Percentiles rank a stretch among this genome's conserved stretches.
Evolutionary conservation across 1,140 invertebrate species (phyloP).

Genomic region (Agraylea sexmaculata): DNA sequence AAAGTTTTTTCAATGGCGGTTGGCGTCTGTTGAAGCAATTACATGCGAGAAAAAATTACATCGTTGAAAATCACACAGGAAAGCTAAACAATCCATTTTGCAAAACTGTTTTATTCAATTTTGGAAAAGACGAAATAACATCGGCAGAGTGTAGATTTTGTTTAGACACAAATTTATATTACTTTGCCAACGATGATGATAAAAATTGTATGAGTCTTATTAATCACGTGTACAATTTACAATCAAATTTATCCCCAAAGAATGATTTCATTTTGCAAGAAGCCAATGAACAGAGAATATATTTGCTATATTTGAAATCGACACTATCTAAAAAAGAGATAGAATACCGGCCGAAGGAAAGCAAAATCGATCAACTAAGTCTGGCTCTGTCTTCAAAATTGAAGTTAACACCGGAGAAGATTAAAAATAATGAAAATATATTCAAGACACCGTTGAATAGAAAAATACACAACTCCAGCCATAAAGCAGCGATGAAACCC

Average conservation of each 20-base stretch:
- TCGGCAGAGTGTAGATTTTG: constrained; percentile 12
- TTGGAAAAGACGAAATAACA: constrained; percentile 6
- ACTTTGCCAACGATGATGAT: constrained; percentile 14
- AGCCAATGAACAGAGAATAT: constrained; percentile 15
- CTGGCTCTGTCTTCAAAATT: constrained; percentile 14
- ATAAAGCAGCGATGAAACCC: background rate
- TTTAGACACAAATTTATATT: constrained; percentile 11
- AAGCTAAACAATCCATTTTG: constrained; percentile 4
- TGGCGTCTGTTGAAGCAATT: constrained; percentile 13
- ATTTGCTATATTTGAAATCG: constrained; percentile 13
- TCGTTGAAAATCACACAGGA: background rate
- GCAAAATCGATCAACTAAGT: constrained; percentile 7
- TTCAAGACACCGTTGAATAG: constrained; percentile 6
- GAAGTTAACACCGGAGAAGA: constrained; percentile 16
- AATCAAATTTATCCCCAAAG: background rate
- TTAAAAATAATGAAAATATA: background rate
- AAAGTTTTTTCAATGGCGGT: constrained; percentile 15
- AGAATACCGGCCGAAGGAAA: constrained; percentile 8
- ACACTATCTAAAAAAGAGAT: constrained; percentile 11
- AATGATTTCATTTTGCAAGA: constrained; percentile 11
- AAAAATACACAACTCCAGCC: background rate
- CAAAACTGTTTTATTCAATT: constrained; percentile 2
- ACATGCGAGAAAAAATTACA: constrained; percentile 8
- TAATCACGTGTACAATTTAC: constrained; percentile 5
- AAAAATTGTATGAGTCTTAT: constrained; percentile 13